Percentiles rank a stretch among this genome's conserved stretches.
Evolutionary conservation across 2,113 vertebrate species (phyloP).

Genomic region (Ochotona princeps): DNA sequence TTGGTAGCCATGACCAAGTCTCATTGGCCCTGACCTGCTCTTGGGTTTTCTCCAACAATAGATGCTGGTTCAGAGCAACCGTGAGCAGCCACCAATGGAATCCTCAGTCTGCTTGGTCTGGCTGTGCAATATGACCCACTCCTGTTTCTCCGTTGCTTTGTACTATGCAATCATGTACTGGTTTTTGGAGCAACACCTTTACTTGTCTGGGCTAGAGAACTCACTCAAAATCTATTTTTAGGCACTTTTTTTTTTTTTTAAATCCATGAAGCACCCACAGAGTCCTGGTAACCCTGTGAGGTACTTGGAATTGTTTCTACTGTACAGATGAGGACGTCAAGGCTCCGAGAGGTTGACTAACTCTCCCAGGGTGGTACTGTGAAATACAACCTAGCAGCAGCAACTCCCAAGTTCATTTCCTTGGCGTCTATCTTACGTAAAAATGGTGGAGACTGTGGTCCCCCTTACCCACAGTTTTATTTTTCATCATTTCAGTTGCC

Average conservation of each 20-base stretch:
- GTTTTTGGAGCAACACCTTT: not conserved
- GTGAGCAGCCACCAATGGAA: not conserved
- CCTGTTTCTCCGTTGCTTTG: not conserved
- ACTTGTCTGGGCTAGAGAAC: not conserved
- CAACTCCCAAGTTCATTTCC: not conserved
- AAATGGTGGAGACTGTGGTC: not conserved
- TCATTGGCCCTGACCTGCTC: no score
- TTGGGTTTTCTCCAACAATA: not conserved
- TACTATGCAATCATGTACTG: accelerated
- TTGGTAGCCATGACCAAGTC: not conserved
- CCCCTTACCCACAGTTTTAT: not conserved
- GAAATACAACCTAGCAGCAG: not conserved
- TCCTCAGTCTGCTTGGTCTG: no score
- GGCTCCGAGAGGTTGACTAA: not conserved
- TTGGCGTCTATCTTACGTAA: not conserved
- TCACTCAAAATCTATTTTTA: not conserved
- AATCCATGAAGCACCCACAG: not conserved
- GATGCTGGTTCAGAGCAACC: not conserved
- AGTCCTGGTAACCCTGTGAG: not conserved
- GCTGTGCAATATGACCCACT: not conserved
- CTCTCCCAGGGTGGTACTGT: not conserved
- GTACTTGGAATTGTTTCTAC: not conserved
- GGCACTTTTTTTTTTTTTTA: not conserved
- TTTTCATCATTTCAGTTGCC: not conserved
- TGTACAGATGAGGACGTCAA: not conserved